Conservation (phyloP, 2,888 invertebrate species). For the Germaria angustata region DNA sequence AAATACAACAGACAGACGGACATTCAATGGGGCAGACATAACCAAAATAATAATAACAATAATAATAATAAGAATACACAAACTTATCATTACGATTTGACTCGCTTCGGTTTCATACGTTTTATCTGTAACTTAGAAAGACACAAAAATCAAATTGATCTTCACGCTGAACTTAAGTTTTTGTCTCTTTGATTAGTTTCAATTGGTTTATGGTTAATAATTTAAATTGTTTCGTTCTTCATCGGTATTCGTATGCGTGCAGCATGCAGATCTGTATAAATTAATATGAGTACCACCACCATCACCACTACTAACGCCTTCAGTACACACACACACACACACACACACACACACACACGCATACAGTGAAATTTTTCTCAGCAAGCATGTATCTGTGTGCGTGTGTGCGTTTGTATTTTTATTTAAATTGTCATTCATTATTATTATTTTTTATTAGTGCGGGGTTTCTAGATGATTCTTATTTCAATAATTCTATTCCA, state of each 20-base stretch:
- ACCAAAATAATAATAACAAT: no score
- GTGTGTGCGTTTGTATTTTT: not conserved
- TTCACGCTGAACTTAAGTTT: constrained; percentile 54
- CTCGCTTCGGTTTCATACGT: not conserved
- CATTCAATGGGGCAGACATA: not conserved
- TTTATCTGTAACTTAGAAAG: not conserved
- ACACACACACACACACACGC: not conserved
- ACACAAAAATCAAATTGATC: constrained; percentile 44
- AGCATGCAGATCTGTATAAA: constrained; percentile 5
- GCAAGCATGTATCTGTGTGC: not conserved
- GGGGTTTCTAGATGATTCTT: not conserved
- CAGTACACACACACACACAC: no score
- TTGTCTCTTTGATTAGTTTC: constrained; percentile 63
- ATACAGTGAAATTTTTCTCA: not conserved
- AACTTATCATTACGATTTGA: not conserved
- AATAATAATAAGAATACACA: no score
- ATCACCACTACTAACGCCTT: not conserved
- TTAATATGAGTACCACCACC: constrained; percentile 27
- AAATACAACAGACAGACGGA: not conserved
- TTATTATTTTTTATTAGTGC: constrained; percentile 32
- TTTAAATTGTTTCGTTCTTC: constrained; percentile 64
- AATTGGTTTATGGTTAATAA: constrained; percentile 68
- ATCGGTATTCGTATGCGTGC: not conserved
- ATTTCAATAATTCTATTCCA: constrained; percentile 23
- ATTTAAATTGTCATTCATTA: constrained; percentile 59